These are phyloP conservation scores for Hemiprocne comata DNA, from an alignment of 2,113 vertebrate genomes.

Conservation along the genomic window DNA sequence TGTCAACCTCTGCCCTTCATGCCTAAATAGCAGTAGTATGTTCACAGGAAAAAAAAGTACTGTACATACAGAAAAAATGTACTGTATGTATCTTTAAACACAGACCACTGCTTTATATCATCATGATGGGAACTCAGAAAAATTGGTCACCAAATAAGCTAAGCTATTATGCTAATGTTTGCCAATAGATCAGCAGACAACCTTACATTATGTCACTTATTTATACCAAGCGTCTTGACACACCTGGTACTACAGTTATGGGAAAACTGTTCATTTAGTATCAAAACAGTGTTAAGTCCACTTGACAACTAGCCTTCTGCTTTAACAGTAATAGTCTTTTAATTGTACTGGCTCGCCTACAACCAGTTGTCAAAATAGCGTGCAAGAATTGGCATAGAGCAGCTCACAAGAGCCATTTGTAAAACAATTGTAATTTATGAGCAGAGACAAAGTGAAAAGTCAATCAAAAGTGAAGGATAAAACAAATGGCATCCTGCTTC, in stretches of 20 bases:
- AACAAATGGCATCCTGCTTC: neutral
- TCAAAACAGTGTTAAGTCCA: neutral
- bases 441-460: slow-evolving; percentile 18
- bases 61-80: neutral
- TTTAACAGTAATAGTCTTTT: neutral
- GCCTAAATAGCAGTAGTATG: neutral
- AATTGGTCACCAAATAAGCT: neutral
- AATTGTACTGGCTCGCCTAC: neutral
- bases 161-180: neutral
- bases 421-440: neutral
- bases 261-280: neutral
- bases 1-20: neutral
- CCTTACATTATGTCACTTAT: neutral
- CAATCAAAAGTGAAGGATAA: neutral
- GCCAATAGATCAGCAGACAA: neutral
- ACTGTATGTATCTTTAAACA: neutral
- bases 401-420: neutral
- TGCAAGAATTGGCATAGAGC: neutral
- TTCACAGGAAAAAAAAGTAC: neutral
- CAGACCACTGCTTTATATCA: neutral
- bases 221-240: neutral
- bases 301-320: slow-evolving; percentile 10
- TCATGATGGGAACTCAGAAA: neutral
- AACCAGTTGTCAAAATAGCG: neutral
- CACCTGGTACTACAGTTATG: neutral